These are phyloP conservation scores for Acrobeloides nanus DNA, from an alignment of 2,888 invertebrate genomes.

Conservation along the genomic window DNA sequence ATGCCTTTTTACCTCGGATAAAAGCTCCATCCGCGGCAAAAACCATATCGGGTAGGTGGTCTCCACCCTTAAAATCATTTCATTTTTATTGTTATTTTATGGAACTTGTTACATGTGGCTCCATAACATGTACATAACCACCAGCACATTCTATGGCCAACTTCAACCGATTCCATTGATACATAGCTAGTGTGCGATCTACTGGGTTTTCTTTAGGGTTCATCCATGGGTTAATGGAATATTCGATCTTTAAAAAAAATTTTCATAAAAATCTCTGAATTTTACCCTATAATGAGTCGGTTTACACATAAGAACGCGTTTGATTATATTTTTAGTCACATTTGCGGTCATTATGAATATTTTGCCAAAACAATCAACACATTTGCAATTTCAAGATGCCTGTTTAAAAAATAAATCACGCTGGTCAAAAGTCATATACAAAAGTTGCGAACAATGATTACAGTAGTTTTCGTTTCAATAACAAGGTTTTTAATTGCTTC, in stretches of 20 bases:
- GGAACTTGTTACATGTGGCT: conserved; percentile 38
- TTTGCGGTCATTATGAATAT: too few species aligned
- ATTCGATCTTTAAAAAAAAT: conserved; percentile 39
- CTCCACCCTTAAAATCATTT: conserved; percentile 36
- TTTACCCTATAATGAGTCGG: conserved; percentile 43
- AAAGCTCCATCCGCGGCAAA: conserved; percentile 51
- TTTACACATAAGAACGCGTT: conserved; percentile 41
- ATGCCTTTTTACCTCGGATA: conserved; percentile 42
- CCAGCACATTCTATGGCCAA: conserved; percentile 35
- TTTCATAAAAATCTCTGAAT: too few species aligned
- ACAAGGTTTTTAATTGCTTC: too few species aligned
- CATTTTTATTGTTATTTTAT: too few species aligned
- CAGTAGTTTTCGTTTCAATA: too few species aligned
- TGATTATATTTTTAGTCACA: too few species aligned
- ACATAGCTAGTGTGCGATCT: conserved; percentile 28
- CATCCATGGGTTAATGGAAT: conserved; percentile 53
- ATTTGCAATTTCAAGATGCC: too few species aligned
- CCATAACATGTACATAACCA: conserved; percentile 42
- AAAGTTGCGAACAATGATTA: too few species aligned
- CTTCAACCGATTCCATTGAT: conserved; percentile 44
- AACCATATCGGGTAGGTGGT: conserved; percentile 47
- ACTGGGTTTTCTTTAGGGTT: conserved; percentile 25
- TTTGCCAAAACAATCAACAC: too few species aligned
- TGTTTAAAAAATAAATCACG: too few species aligned
- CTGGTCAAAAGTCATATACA: too few species aligned